phyloP scores from a whole-genome alignment of 2,888 invertebrate genomes.

The Xiphydria camelus region DNA sequence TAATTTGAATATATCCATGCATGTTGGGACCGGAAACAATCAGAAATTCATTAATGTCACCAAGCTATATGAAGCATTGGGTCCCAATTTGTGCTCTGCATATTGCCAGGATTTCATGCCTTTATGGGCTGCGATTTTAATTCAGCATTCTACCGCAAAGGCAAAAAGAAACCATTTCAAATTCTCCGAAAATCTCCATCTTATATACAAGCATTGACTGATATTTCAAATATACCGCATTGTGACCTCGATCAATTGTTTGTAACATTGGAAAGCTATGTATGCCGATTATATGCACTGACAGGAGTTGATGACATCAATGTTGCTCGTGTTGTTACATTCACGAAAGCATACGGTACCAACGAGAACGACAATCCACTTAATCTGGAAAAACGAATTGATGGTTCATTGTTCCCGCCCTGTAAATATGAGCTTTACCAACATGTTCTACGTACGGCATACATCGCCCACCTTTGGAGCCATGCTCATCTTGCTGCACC shows the following conservation, averaged over 20 bases:
- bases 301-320: conserved; percentile 12
- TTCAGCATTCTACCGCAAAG: conserved; percentile 16
- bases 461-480: conserved; percentile 15
- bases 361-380: conserved; percentile 1
- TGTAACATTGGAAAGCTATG: conserved; percentile 13
- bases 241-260: conserved; percentile 4
- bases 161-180: conserved; percentile 15
- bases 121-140: conserved; percentile 20
- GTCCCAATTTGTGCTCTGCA: conserved; percentile 9
- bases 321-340: no score
- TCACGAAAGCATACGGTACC: no score
- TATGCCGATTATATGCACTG: conserved; percentile 14
- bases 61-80: no score
- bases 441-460: conserved; percentile 16
- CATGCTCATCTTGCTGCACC: conserved; percentile 14
- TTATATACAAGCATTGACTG: conserved; percentile 13
- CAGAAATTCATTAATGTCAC: no score
- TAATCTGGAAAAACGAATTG: conserved; percentile 7
- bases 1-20: no score
- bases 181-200: conserved; percentile 9
- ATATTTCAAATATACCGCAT: conserved; percentile 12
- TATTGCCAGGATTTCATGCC: conserved; percentile 17
- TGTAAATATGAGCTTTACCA: conserved; percentile 17
- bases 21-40: no score
- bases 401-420: conserved; percentile 16